Evolutionary conservation across 2,888 invertebrate genomes (phyloP), one percentile per base, ranked within the genome.

Genomic region (Serripes groenlandicus): DNA sequence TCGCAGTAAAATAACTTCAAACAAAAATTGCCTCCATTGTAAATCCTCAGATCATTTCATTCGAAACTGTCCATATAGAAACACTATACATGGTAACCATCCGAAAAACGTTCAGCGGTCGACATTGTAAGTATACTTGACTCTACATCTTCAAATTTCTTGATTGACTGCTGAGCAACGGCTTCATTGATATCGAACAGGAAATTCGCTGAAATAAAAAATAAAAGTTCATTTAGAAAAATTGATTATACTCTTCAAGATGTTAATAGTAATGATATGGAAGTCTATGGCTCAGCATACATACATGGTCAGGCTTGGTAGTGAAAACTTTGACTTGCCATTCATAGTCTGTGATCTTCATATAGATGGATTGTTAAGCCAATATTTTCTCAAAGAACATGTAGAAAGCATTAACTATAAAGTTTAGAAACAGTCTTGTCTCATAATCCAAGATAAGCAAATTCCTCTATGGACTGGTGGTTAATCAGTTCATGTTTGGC

Each of bases 341-440:
- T 74, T 74, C 32, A 49, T 74, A 23, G 74, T 74, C 15, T 64
- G 74, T 64, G 34, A 64, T 30, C 60, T 74, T 35, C 42, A 62
- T 23, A 37, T 60, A 35, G 60, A 72, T 60, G 58, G 72, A 7
- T 60, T 74, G 21, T n/a, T 62, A 30, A 64, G 74, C n/a, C 74
- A 74, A 37, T 62, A 74, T 32, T 74, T 74, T 64, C 56, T 62
- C n/a, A 26, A 30, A n/a, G 11, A 35, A 23, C 28, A 74, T 74
- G 74, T 74, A 28, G 62, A 74, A 18, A 74, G 49, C 23, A 74
- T 74, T 9, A 74, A 74, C 30, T 74, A 74, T 49, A n/a, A n/a
- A n/a, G n/a, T n/a, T n/a, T n/a, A n/a, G n/a, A 62, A 62, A 30
- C 62, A 60, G 18, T 49, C 42, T n/a, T 74, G 74, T 74, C 64